Evolutionary conservation across 2,888 invertebrate genomes (phyloP).

Genomic region (Spodoptera littoralis): DNA sequence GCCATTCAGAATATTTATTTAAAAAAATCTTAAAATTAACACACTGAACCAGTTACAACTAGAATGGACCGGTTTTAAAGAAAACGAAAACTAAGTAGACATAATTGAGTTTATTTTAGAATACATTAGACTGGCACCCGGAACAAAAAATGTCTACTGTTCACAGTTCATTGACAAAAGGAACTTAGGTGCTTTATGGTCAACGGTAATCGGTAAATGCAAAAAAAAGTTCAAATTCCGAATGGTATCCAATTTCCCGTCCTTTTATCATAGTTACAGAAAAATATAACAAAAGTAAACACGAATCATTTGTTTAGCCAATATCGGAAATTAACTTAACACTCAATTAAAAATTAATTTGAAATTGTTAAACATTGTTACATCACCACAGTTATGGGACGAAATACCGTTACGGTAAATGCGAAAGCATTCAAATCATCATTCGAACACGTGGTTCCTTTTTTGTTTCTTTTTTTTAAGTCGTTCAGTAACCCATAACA

Average conservation of each 20-base stretch:
- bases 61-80: constrained; percentile 16
- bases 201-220: constrained; percentile 14
- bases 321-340: too few relatives aligned
- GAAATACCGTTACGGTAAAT: neutral
- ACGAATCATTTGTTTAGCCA: too few relatives aligned
- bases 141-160: constrained; percentile 12
- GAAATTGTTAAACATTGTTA: constrained; percentile 24
- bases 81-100: constrained; percentile 22
- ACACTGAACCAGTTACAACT: constrained; percentile 10
- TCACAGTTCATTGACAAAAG: constrained; percentile 2
- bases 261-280: too few relatives aligned
- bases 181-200: constrained; percentile 12
- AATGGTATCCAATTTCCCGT: too few relatives aligned
- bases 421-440: constrained; percentile 23
- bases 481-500: too few relatives aligned
- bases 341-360: neutral
- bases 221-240: too few relatives aligned
- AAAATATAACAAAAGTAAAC: too few relatives aligned
- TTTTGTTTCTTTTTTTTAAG: too few relatives aligned
- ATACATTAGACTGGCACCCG: constrained; percentile 5
- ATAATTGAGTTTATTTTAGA: constrained; percentile 14
- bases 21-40: neutral
- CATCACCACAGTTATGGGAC: constrained; percentile 19
- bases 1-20: neutral
- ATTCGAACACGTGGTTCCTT: neutral